A percentile compares a stretch with the other conserved stretches of the same genome.
Evolutionary conservation across 2,113 vertebrate genomes (phyloP).

Genomic region (Paracanthobrama guichenoti): DNA sequence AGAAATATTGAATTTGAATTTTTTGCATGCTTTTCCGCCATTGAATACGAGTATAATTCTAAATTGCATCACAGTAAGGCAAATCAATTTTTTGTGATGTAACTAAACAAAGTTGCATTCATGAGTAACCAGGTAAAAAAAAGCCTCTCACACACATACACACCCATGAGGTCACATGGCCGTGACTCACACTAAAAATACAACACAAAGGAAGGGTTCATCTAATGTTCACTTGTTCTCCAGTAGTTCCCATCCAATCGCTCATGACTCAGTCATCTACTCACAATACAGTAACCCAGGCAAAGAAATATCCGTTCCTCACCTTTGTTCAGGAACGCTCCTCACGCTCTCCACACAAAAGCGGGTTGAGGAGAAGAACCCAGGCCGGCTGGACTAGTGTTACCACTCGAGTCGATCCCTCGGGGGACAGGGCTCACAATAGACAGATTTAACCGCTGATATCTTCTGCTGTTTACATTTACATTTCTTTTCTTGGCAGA

Average conservation of each 20-base stretch:
- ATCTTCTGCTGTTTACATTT: conserved; percentile 16
- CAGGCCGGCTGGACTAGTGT: conserved; percentile 25
- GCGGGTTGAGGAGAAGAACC: conserved; percentile 9
- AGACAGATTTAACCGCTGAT: conserved; percentile 15
- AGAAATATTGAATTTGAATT: no score
- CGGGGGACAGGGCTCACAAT: neutral
- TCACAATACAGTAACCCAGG: conserved; percentile 8
- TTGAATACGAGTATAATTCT: no score
- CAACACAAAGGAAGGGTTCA: conserved; percentile 31
- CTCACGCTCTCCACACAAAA: neutral
- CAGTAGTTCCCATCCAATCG: conserved; percentile 41
- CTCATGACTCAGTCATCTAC: conserved; percentile 46
- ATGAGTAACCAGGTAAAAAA: neutral
- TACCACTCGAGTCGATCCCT: conserved; percentile 16
- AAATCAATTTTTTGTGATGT: neutral
- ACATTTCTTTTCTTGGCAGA: conserved; percentile 2
- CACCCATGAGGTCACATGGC: conserved; percentile 6
- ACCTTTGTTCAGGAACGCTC: conserved; percentile 20
- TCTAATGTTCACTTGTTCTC: conserved; percentile 31
- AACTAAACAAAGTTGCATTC: neutral
- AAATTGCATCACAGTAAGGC: no score
- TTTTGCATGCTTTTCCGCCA: no score
- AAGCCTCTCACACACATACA: neutral
- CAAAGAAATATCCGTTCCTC: conserved; percentile 12
- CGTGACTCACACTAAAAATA: conserved; percentile 33